phyloP scores from a whole-genome alignment of 1,140 invertebrate species.

The Colletes gigas region DNA sequence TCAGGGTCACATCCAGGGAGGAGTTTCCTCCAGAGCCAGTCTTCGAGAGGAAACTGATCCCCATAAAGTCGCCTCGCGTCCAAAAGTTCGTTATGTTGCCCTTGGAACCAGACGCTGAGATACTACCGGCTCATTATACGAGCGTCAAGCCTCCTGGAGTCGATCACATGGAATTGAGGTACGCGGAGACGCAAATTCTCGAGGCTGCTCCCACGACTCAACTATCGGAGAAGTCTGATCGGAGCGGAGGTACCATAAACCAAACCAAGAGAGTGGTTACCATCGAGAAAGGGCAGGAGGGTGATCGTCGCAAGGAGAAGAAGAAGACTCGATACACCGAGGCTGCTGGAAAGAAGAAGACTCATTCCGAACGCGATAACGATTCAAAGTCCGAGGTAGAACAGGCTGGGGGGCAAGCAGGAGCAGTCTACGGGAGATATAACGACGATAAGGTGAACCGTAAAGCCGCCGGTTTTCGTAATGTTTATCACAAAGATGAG shows the following conservation, averaged over 20 bases:
- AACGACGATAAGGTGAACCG: conserved; percentile 84
- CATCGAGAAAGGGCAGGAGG: conserved; percentile 66
- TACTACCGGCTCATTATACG: conserved; percentile 73
- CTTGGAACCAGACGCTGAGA: conserved; percentile 74
- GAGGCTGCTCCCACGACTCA: background rate
- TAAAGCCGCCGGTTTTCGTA: conserved; percentile 86
- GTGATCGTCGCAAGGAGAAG: conserved; percentile 62
- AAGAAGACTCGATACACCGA: conserved; percentile 32
- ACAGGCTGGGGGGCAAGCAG: conserved; percentile 72
- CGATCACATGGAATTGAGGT: conserved; percentile 74
- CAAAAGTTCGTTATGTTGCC: background rate
- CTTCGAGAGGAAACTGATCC: conserved; percentile 17
- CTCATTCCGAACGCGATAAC: conserved; percentile 9
- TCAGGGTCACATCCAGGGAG: background rate
- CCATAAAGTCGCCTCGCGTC: conserved; percentile 20
- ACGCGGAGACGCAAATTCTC: conserved; percentile 26
- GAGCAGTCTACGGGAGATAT: conserved; percentile 82
- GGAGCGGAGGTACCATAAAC: background rate
- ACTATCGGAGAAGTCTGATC: background rate
- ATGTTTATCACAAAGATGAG: conserved; percentile 84
- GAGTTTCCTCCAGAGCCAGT: background rate
- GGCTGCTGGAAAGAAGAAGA: conserved; percentile 34
- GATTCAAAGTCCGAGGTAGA: conserved; percentile 57
- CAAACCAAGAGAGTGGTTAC: conserved; percentile 41
- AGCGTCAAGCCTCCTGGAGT: conserved; percentile 74